Evolutionary conservation across 2,797 vertebrate species (phyloP), one percentile per base, ranked within the genome.

Genomic region (Peromyscus melanophrys): DNA sequence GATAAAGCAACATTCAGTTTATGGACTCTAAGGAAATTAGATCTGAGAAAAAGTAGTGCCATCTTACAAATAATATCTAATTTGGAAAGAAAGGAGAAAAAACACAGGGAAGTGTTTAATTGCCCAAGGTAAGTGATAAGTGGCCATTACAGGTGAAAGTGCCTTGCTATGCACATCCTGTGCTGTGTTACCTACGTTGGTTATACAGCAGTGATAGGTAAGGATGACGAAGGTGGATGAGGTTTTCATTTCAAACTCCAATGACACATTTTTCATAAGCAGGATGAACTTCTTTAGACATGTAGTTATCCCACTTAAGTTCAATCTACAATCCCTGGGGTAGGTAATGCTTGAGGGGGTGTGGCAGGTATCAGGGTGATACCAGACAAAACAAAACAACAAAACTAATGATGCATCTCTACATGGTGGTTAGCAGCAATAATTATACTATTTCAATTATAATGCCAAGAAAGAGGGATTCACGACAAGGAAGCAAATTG

Each of bases 181-280:
- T 23, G 4, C 14, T 88, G 4, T 71, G 14, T 86, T 75, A 81
- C 12, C 80, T 65, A 52, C 63, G 46, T 29, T 80, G 73, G 90
- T 94, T 73, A 55, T 31, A 73, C 34, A 40, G 10, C 55, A 86
- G 69, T 67, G 25, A 55, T 4, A 94, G 63, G 31, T 86, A 4
- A 71, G 12, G 49, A 71, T 25, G n/a, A 91, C 80, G 14, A 95
- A 94, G 49, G 59, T 69, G 59, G 34, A 3, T n/a, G 27, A 91
- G 4, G 40, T 97, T 87, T 90, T 95, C 21, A 93, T 89, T 91
- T 95, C 57, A 96, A 78, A 59, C 34, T 92, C 55, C 69, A 87
- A 1, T 76, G 69, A 76, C 19, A 96, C 19, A 59, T 85, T 96
- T 94, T 76, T 61, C 93, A 61, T 27, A 90, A 78, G 21, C 52